Base-by-base conservation (phyloP, 2,797 vertebrate species). In the Neoniphon sammara region DNA sequence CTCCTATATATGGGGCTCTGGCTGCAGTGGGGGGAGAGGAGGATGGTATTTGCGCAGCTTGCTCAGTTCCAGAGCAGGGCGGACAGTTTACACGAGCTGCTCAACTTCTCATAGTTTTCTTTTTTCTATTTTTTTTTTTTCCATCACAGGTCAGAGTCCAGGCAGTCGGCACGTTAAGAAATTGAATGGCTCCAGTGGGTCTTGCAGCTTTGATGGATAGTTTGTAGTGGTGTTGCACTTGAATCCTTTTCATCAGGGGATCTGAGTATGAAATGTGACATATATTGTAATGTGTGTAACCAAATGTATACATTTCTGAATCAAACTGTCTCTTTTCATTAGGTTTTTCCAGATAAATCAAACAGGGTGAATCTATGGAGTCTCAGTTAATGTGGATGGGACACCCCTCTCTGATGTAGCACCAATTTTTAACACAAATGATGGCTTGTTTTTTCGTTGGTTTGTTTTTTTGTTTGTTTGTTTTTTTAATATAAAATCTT, bases 61-160 rank as follows among this genome's bases (percentile, higher is more conserved):
- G 89, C 64, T 62, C 54, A 53, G 71, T 87, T 91, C 88, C 89
- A 89, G 78, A 78, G 73, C 36, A 57, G 69, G 58, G 70, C 52
- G 84, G 81, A 84, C 70, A 78, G 89, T 93, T 93, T 93, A 77
- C 81, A 90, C 73, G 83, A 92, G 90, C 94, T 93, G 93, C 77
- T 90, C 68, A 5, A 76, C 85, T 92, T 94, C 93, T 88, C 93
- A 93, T 81, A 68, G 68, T 69, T 60, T n/a, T 18, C 46, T 5
- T 66, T 30, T 47, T 68, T 77, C 78, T 64, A 27, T 2, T 42
- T 44, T 50, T 30, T 50, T 36, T 0, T 62, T 44, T 55, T 30
- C 77, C 60, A 8, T 30, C 25, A 12, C 46, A 62, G 74, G 73
- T 76, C 70, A 75, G 70, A 87, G 82, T 90, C 78, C 76, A 78